These are phyloP conservation scores for Aphis craccivora DNA, from an alignment of 1,140 invertebrate genomes.

Conservation along the genomic window DNA sequence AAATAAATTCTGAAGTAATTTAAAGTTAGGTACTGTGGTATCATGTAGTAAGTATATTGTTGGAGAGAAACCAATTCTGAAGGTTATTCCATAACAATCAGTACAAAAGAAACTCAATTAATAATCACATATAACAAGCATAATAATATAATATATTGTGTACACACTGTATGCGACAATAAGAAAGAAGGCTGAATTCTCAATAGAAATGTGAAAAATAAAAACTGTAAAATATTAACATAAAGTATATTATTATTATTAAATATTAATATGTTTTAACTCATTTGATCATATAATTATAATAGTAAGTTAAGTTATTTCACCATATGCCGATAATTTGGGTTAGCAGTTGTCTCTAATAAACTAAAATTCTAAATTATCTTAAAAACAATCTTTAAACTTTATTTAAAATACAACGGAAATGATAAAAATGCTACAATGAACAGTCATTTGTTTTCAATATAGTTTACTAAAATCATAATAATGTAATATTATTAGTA, in stretches of 20 bases:
- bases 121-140: background rate
- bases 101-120: slow-evolving; percentile 14
- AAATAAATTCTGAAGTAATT: background rate
- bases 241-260: background rate
- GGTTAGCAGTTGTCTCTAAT: background rate
- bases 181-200: background rate
- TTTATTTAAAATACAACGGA: no score
- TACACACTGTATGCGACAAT: background rate
- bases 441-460: no score
- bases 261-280: background rate
- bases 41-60: slow-evolving; percentile 1
- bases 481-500: no score
- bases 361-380: no score
- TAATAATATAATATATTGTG: background rate
- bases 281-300: background rate
- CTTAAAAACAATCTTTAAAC: no score
- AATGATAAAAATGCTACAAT: no score
- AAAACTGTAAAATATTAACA: background rate
- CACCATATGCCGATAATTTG: background rate
- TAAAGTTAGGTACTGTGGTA: background rate
- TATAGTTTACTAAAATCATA: no score
- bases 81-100: background rate
- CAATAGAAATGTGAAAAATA: slow-evolving; percentile 1
- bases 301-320: no score
- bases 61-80: background rate